Evolutionary conservation across 2,113 vertebrate genomes (phyloP), one percentile per base, ranked within the genome.

Genomic region (Formicarius rufipectus): DNA sequence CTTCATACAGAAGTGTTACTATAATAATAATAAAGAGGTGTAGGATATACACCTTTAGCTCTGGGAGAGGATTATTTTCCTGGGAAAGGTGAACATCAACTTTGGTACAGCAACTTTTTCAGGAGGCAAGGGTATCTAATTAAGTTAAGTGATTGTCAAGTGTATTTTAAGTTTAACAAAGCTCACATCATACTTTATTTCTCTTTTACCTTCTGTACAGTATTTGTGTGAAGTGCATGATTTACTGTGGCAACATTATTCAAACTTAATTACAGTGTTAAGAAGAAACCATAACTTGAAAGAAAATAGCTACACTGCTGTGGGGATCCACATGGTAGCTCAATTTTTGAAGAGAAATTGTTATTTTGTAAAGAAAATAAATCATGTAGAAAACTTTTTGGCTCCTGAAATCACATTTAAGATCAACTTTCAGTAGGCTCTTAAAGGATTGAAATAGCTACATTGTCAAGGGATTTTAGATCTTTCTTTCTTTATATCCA

Each of bases 191-290:
- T 95, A 96, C 90, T 96, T 95, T 97, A 86, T 87, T 94, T 94
- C 76, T 73, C 44, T 90, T 90, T 96, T 97, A 96, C 76, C 89
- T 96, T 93, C 75, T 85, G 92, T 94, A 96, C 66, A 94, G 87
- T 95, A 97, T 96, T 97, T 94, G 92, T 96, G 79, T 95, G 95
- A 97, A 97, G 90, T 96, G 76, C 53, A 87, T 94, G 95, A 97
- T 97, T 97, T 96, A 96, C 97, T 94, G 90, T 93, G 97, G 96
- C 96, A 97, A 93, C 90, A 87, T 96, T 96, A 97, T 97, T 97
- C 96, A 97, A 94, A 96, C 97, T 93, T 97, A 97, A 97, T 96
- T 97, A 96, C 52, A 96, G 93, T 78, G 96, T 96, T 97, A 97
- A 95, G 94, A 96, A 97, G 90, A 66, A 97, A 86, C 95, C 76